A percentile compares a stretch with the other conserved stretches of the same genome.
Evolutionary conservation across 2,888 invertebrate species (phyloP).

Genomic region (Drosophila cracens): DNA sequence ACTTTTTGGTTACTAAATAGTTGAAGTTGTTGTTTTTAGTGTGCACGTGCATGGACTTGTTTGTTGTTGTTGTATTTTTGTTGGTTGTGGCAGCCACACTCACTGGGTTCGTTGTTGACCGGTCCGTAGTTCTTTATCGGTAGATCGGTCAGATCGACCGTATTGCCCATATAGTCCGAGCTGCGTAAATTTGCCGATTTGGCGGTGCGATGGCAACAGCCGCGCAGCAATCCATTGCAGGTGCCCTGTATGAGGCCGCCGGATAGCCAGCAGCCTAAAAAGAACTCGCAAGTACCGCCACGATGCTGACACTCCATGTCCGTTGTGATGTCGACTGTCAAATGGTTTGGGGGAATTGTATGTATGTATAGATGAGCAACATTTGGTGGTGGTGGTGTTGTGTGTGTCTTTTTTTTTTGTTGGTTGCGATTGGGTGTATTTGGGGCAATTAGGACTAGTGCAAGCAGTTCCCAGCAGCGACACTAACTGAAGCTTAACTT

Average conservation of each 20-base stretch:
- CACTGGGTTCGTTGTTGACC: conserved; percentile 92
- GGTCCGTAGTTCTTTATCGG: conserved; percentile 89
- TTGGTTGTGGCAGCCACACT: conserved; percentile 85
- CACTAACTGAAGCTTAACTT: conserved; percentile 63
- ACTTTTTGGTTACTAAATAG: conserved; percentile 20
- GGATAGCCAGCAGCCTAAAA: conserved; percentile 95
- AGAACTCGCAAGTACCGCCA: conserved; percentile 95
- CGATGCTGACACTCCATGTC: conserved; percentile 85
- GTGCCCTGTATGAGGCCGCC: conserved; percentile 94
- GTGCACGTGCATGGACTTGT: conserved; percentile 69
- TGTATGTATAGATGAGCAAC: conserved; percentile 41
- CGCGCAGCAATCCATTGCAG: conserved; percentile 92
- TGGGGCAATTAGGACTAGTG: conserved; percentile 67
- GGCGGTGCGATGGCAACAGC: conserved; percentile 93
- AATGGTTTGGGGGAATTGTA: conserved; percentile 44
- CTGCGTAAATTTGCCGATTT: conserved; percentile 89
- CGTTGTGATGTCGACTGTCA: conserved; percentile 83
- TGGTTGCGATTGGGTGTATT: conserved; percentile 23
- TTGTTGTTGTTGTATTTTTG: conserved; percentile 24
- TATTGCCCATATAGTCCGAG: conserved; percentile 87
- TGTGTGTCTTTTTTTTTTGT: conserved; percentile 29
- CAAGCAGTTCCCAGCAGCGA: conserved; percentile 77
- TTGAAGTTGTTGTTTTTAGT: conserved; percentile 56
- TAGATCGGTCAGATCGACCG: conserved; percentile 87
- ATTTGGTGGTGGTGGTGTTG: conserved; percentile 19